phyloP scores from a whole-genome alignment of 2,797 vertebrate species.

The Clarias laeviceps region DNA sequence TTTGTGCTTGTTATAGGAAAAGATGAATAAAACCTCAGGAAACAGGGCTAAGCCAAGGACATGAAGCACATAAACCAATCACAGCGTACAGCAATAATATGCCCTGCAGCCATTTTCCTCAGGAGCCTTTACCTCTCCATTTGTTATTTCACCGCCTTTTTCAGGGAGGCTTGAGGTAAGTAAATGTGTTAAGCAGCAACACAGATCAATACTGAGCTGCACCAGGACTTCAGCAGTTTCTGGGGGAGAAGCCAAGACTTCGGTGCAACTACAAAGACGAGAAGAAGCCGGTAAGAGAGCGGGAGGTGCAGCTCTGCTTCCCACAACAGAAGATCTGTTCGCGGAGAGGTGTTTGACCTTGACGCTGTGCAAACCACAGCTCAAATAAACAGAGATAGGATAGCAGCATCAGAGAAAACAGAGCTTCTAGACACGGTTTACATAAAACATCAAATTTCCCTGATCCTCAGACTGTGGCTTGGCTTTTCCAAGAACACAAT shows the following conservation, averaged over 20 bases:
- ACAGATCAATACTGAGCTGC: constrained; percentile 40
- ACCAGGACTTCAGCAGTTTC: neutral
- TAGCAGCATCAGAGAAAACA: neutral
- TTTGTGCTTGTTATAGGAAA: neutral
- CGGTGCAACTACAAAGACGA: constrained; percentile 12
- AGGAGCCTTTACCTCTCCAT: neutral
- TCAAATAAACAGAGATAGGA: constrained; percentile 24
- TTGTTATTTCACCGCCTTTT: constrained; percentile 11
- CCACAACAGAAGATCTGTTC: constrained; percentile 22
- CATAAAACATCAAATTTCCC: constrained; percentile 3
- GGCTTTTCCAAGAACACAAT: neutral
- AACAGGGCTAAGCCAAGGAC: neutral
- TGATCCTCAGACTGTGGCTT: neutral
- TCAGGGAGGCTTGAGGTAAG: neutral
- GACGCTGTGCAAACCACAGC: constrained; percentile 21
- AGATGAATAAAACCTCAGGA: neutral
- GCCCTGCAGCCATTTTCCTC: neutral
- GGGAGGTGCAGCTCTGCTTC: neutral
- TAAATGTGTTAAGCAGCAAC: constrained; percentile 21
- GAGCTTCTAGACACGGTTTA: neutral
- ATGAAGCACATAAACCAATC: neutral
- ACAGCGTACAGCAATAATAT: constrained; percentile 7
- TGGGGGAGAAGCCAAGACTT: neutral
- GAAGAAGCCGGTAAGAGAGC: neutral
- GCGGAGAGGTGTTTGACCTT: constrained; percentile 34